Percentiles rank a stretch among this genome's conserved stretches.
phyloP scores from a whole-genome alignment of 92 coral and sea anemone species.

The Galaxea fascicularis region DNA sequence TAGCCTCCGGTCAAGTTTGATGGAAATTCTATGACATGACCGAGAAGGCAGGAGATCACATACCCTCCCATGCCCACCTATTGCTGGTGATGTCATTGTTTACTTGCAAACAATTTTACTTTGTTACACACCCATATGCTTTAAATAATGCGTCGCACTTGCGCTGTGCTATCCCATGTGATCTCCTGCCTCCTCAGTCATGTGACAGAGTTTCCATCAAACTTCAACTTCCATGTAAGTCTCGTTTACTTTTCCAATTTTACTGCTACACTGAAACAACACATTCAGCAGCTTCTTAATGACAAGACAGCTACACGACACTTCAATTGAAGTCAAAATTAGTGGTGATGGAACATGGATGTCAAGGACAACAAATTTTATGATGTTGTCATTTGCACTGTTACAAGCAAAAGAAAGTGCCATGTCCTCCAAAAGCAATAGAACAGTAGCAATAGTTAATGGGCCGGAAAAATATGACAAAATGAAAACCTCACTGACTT shows the following conservation, averaged over 20 bases:
- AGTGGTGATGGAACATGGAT: constrained; percentile 70
- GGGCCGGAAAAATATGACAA: constrained; percentile 60
- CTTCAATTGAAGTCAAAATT: constrained; percentile 29
- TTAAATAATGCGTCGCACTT: constrained; percentile 40
- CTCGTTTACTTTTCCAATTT: constrained; percentile 23
- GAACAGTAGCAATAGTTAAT: constrained; percentile 57
- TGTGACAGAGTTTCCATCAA: background rate
- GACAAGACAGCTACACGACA: too few relatives aligned
- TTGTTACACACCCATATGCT: constrained; percentile 26
- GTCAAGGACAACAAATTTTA: constrained; percentile 66
- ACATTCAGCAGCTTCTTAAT: too few relatives aligned
- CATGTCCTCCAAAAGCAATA: constrained; percentile 64
- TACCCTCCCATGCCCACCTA: constrained; percentile 32
- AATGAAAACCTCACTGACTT: constrained; percentile 28
- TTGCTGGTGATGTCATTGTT: background rate
- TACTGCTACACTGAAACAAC: background rate
- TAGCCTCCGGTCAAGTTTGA: constrained; percentile 15
- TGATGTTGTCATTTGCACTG: constrained; percentile 64
- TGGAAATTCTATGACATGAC: constrained; percentile 1
- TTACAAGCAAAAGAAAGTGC: constrained; percentile 40
- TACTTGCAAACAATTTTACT: background rate
- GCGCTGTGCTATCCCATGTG: constrained; percentile 56
- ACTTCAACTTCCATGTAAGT: constrained; percentile 16
- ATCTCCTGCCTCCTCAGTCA: constrained; percentile 16
- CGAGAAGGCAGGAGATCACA: constrained; percentile 37